These are phyloP conservation scores for Cyrtonyx montezumae DNA, from an alignment of 2,113 vertebrate genomes.

Conservation along the genomic window DNA sequence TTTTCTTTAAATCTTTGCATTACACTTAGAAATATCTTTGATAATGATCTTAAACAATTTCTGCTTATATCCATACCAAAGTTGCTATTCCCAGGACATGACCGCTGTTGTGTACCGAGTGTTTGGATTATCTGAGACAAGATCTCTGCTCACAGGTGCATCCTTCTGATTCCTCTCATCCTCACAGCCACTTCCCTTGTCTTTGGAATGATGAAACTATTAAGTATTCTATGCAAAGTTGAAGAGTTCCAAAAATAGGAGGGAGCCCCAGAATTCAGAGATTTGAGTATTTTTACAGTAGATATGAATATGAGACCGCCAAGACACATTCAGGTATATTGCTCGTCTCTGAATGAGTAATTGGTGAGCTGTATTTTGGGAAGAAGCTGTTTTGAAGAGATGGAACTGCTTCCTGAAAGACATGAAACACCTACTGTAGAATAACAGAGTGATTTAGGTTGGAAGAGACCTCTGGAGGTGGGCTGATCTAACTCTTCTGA, in stretches of 20 bases:
- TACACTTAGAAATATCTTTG: neutral
- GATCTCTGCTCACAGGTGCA: rapidly evolving
- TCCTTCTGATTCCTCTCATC: neutral
- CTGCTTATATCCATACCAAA: neutral
- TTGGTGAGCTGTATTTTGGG: neutral
- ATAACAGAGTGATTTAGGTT: neutral
- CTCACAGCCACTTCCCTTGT: neutral
- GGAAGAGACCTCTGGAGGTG: neutral
- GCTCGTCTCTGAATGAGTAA: neutral
- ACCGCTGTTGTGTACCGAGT: neutral
- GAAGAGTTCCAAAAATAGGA: neutral
- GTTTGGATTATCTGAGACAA: neutral
- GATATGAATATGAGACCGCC: neutral
- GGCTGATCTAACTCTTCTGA: neutral
- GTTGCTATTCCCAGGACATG: neutral
- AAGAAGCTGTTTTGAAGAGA: neutral
- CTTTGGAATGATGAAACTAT: neutral
- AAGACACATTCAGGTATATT: neutral
- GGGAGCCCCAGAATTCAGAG: neutral
- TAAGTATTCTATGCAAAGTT: neutral
- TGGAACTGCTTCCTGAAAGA: neutral
- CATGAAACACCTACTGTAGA: neutral
- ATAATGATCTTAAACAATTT: neutral
- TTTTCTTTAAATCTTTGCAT: neutral
- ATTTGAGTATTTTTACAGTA: neutral